Evolutionary conservation across 2,888 invertebrate genomes (phyloP).

Genomic region (Itoplectis maculator): DNA sequence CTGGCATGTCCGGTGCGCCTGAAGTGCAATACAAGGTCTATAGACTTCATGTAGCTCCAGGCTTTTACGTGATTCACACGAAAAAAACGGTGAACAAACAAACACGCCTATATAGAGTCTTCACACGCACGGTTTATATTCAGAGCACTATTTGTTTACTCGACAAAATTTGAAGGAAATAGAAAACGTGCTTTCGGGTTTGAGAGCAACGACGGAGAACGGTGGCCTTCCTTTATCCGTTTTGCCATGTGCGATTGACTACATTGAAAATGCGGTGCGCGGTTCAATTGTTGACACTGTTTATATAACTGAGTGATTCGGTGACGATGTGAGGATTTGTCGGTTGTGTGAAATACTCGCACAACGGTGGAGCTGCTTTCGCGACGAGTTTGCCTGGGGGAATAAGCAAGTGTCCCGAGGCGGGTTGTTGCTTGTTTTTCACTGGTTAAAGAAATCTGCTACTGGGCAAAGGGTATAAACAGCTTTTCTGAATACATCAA

Average conservation of each 20-base stretch:
- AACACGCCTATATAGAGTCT: not conserved
- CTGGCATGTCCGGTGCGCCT: not conserved
- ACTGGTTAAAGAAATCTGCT: no score
- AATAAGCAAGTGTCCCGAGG: not conserved
- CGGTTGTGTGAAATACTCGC: not conserved
- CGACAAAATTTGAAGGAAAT: constrained; percentile 31
- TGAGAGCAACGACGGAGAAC: not conserved
- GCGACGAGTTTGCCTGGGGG: not conserved
- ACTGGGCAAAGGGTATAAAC: no score
- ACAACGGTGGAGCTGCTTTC: not conserved
- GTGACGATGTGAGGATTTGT: not conserved
- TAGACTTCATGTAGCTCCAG: constrained; percentile 1
- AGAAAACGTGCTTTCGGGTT: constrained; percentile 14
- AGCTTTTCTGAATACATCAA: no score
- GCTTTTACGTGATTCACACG: not conserved
- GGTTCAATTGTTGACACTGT: constrained; percentile 42
- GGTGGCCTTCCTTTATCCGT: not conserved
- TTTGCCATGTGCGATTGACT: constrained; percentile 18
- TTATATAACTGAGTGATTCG: constrained; percentile 30
- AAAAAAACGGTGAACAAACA: not conserved
- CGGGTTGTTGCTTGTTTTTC: not conserved
- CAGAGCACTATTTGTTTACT: constrained; percentile 24
- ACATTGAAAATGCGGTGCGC: constrained; percentile 30
- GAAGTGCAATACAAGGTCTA: not conserved
- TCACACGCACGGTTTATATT: constrained; percentile 29